Percentiles rank a stretch among this genome's conserved stretches.
phyloP scores from a whole-genome alignment of 2,888 invertebrate genomes.

The Tholera decimalis region DNA sequence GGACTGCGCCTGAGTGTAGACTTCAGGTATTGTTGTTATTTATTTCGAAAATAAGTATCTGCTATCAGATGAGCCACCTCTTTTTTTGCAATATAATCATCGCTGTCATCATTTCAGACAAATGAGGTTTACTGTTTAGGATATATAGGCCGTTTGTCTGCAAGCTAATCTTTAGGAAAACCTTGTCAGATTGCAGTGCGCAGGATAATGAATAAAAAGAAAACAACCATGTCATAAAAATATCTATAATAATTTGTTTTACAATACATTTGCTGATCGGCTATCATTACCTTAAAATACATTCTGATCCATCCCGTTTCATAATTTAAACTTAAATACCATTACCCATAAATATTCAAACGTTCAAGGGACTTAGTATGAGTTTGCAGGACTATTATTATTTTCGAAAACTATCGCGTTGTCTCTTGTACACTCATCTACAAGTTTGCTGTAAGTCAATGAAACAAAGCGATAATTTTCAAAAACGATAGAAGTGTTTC shows the following conservation, averaged over 20 bases:
- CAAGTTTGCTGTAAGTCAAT: no score
- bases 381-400: no score
- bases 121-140: not conserved
- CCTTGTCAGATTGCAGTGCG: not conserved
- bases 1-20: no score
- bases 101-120: not conserved
- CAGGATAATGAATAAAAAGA: not conserved
- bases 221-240: conserved; percentile 11
- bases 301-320: not conserved
- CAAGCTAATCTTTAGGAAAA: not conserved
- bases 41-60: not conserved
- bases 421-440: no score
- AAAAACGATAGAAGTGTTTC: no score
- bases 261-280: conserved; percentile 1
- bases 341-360: conserved; percentile 32
- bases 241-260: not conserved
- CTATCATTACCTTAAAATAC: conserved; percentile 8
- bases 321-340: conserved; percentile 24
- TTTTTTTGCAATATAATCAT: not conserved
- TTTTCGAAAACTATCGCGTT: no score
- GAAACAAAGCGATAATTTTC: no score
- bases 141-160: no score
- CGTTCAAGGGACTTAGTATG: no score
- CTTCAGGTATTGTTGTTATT: not conserved
- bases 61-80: not conserved